Percentiles rank a stretch among this genome's conserved stretches.
Evolutionary conservation across 2,888 invertebrate species (phyloP).

Genomic region (Xylota sylvarum): DNA sequence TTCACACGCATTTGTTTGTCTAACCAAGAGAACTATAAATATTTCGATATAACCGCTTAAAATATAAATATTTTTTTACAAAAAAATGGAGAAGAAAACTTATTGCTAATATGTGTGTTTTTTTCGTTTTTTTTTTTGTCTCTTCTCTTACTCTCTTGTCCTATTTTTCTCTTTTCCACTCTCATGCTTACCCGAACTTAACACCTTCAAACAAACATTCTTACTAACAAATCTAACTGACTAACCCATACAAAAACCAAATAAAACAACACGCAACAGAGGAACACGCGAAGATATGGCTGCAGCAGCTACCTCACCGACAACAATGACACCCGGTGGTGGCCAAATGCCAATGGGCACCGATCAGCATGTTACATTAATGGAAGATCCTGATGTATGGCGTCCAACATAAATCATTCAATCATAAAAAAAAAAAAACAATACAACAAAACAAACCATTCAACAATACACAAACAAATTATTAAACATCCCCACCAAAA

Average conservation of each 20-base stretch:
- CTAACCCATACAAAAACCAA: conserved; percentile 34
- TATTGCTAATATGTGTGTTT: conserved; percentile 77
- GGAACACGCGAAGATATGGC: conserved; percentile 94
- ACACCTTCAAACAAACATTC: conserved; percentile 48
- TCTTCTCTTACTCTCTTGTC: conserved; percentile 78
- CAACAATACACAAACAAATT: conserved; percentile 43
- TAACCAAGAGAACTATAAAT: conserved; percentile 43
- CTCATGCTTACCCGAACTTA: conserved; percentile 78
- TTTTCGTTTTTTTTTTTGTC: conserved; percentile 75
- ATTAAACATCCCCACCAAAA: conserved; percentile 77
- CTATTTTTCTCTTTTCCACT: conserved; percentile 55
- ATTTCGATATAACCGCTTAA: conserved; percentile 48
- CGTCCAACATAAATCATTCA: conserved; percentile 92
- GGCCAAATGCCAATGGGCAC: conserved; percentile 84
- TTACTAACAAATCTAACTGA: conserved; percentile 64
- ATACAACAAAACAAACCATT: conserved; percentile 42
- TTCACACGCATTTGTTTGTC: conserved; percentile 66
- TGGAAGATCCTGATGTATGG: conserved; percentile 97
- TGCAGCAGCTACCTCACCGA: conserved; percentile 90
- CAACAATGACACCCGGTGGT: conserved; percentile 87
- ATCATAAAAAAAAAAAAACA: conserved; percentile 36
- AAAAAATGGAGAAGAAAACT: conserved; percentile 65
- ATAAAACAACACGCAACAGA: conserved; percentile 85
- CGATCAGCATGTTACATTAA: conserved; percentile 91
- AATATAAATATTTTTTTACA: conserved; percentile 32